phyloP scores from a whole-genome alignment of 2,113 vertebrate genomes.

The Centropus bengalensis region DNA sequence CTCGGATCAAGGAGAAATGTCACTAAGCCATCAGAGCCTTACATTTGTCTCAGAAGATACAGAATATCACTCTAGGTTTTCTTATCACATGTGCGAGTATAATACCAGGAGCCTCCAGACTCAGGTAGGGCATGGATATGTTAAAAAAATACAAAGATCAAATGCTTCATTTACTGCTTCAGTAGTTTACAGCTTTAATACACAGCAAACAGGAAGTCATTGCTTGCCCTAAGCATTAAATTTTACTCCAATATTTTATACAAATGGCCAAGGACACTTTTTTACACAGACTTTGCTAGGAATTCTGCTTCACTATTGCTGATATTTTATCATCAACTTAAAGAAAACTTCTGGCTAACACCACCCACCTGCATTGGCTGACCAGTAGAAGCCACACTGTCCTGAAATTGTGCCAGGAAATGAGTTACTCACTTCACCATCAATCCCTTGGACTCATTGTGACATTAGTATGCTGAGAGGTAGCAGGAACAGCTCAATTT shows the following conservation, averaged over 20 bases:
- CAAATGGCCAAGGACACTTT: neutral
- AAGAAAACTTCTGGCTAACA: neutral
- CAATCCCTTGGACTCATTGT: neutral
- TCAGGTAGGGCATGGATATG: neutral
- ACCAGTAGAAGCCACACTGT: neutral
- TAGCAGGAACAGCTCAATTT: neutral
- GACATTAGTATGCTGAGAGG: neutral
- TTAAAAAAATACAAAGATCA: neutral
- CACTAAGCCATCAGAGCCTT: neutral
- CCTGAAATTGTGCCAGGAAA: neutral
- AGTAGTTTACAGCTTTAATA: neutral
- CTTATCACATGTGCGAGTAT: neutral
- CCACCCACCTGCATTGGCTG: accelerated
- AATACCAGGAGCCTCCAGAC: neutral
- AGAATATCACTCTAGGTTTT: neutral
- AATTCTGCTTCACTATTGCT: neutral
- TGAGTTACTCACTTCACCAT: neutral
- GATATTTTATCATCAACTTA: neutral
- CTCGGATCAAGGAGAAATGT: neutral
- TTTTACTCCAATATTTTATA: neutral
- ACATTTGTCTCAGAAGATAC: neutral
- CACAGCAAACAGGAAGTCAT: neutral
- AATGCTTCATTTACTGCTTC: neutral
- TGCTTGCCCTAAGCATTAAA: neutral
- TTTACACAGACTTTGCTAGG: neutral